Conservation (phyloP, 2,888 invertebrate species). For the Argyresthia goedartella region DNA sequence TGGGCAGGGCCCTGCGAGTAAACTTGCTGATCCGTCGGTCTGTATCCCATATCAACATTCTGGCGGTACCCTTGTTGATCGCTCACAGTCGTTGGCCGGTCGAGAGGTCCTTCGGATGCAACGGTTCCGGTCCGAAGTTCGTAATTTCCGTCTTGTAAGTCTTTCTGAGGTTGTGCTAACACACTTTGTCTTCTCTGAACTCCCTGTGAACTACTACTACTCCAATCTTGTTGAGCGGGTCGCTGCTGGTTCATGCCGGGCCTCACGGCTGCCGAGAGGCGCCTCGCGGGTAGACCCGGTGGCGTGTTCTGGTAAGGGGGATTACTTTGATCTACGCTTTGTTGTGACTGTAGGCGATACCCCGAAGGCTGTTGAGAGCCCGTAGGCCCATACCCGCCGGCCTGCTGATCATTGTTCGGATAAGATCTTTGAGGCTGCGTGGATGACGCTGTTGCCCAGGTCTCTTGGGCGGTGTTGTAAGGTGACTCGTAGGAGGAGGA, state of each 20-base stretch:
- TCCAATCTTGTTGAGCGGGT: slow-evolving; percentile 46
- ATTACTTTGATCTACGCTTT: slow-evolving; percentile 44
- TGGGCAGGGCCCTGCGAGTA: too few species aligned
- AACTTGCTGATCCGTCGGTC: too few species aligned
- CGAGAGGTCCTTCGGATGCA: slow-evolving; percentile 43
- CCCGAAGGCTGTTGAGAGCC: slow-evolving; percentile 23
- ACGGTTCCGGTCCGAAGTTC: slow-evolving; percentile 52
- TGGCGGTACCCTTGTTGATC: slow-evolving; percentile 8
- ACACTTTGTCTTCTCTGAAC: slow-evolving; percentile 47
- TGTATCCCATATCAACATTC: too few species aligned
- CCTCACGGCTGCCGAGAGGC: slow-evolving; percentile 40
- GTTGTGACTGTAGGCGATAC: slow-evolving; percentile 38
- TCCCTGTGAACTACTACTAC: slow-evolving; percentile 31
- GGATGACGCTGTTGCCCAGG: slow-evolving; percentile 32
- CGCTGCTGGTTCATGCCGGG: slow-evolving; percentile 40
- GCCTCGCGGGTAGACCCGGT: slow-evolving; percentile 43
- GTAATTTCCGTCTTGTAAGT: slow-evolving; percentile 41
- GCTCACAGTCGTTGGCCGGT: too few species aligned
- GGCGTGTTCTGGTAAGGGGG: slow-evolving; percentile 39
- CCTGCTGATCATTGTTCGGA: slow-evolving; percentile 35
- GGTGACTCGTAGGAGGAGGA: slow-evolving; percentile 42
- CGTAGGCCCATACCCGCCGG: slow-evolving; percentile 31
- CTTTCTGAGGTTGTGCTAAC: slow-evolving; percentile 44
- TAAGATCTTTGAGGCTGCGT: slow-evolving; percentile 28
- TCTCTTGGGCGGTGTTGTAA: slow-evolving; percentile 42